Base-by-base conservation (phyloP, 2,113 vertebrate species). In the Rhea pennata region DNA sequence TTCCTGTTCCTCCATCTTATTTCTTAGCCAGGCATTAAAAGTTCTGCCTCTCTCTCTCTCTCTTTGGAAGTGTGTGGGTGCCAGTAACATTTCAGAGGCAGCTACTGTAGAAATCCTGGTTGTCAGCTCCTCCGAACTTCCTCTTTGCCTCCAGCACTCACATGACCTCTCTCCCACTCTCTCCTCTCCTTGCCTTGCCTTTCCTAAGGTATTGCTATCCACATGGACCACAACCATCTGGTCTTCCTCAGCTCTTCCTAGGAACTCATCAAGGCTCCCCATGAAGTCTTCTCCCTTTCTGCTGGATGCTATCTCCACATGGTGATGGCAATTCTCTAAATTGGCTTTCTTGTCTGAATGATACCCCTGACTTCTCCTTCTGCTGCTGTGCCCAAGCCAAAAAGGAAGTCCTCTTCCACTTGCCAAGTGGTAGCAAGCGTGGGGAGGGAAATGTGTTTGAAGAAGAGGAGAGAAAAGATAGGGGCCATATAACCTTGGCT, bases 1-100 rank as follows among this genome's bases (percentile, higher is more conserved):
- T 6, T 5, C 26, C n/a, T 76, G 6, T 59, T 75, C 6, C 74
- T 90, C 73, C 40, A 58, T 27, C 40, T 78, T 46, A 36, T 59
- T 72, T 65, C 56, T 72, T 91, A 70, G 19, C 9, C 67, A 40
- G 31, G 8, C 12, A 76, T 65, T 62, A 56, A 65, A 53, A 23
- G 4, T 51, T 88, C 48, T 85, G 44, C 36, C 27, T 80, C 88
- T 71, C 46, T 93, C 16, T 74, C 44, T 50, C 36, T 77, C 92
- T 71, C 61, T 31, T 46, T 61, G 39, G 12, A 16, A 87, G 36
- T 0, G 2, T 0, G 0, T 56, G 31, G 19, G 12, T 64, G 51
- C 19, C 27, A 59, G 21, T 39, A 84, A 39, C 12, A 48, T 72
- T 87, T 91, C 33, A 58, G 71, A 72, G 53, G 66, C 39, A 91